Evolutionary conservation across 2,888 invertebrate genomes (phyloP).

Genomic region (Spialia ferax): DNA sequence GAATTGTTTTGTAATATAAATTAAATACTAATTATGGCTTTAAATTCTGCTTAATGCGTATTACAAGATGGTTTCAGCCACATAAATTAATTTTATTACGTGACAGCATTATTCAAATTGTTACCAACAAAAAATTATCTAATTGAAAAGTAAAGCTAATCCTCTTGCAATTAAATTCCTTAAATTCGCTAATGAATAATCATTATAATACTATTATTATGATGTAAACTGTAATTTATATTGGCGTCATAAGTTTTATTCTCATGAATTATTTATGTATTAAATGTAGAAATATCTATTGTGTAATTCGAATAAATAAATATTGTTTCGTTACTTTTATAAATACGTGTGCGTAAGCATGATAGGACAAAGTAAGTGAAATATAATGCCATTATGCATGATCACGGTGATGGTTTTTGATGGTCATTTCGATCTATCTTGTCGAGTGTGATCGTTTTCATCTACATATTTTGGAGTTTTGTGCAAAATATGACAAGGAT

Average conservation of each 20-base stretch:
- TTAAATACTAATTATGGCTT: no score
- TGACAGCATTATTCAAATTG: no score
- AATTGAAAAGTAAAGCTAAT: no score
- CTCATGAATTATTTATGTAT: not conserved
- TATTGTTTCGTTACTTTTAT: not conserved
- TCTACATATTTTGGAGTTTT: slow-evolving; percentile 33
- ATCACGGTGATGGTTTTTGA: slow-evolving; percentile 48
- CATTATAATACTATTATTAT: no score
- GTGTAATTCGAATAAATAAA: not conserved
- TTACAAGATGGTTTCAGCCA: no score
- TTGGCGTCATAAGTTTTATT: not conserved
- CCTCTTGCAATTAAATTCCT: no score
- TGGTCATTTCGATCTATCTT: slow-evolving; percentile 38
- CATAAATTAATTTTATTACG: no score
- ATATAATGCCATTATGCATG: slow-evolving; percentile 45
- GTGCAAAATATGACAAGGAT: slow-evolving; percentile 44
- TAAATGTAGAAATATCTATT: not conserved
- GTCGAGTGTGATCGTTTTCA: slow-evolving; percentile 45
- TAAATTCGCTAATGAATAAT: no score
- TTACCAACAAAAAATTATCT: no score
- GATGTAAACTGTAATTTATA: not conserved
- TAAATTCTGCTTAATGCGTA: no score
- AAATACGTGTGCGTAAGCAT: not conserved
- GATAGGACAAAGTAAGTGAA: not conserved
- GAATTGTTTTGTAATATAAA: no score